A percentile compares a stretch with the other conserved stretches of the same genome.
phyloP scores from a whole-genome alignment of 2,113 vertebrate genomes.

The Saguinus imperator region DNA sequence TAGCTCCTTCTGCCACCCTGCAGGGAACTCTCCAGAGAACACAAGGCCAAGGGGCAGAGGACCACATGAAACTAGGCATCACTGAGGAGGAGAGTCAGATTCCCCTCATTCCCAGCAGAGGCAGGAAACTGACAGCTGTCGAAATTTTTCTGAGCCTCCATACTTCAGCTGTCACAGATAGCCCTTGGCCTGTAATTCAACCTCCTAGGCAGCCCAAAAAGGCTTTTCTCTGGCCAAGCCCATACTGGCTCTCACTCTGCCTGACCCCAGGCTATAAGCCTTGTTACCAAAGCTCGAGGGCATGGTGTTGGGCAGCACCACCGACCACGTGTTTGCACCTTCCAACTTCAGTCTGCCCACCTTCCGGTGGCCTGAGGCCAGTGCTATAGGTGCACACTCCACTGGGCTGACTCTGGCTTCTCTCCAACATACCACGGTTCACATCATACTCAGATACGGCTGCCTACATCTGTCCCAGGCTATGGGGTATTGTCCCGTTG shows the following conservation, averaged over 20 bases:
- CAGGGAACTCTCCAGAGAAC: neutral
- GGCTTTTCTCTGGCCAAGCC: neutral
- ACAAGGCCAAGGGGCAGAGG: neutral
- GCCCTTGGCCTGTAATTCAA: neutral
- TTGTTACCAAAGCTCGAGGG: neutral
- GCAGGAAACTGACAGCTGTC: neutral
- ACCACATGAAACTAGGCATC: neutral
- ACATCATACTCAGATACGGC: neutral
- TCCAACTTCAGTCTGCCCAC: neutral
- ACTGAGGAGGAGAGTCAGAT: neutral
- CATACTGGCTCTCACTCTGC: neutral
- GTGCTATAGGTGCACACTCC: neutral
- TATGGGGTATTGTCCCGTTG: neutral
- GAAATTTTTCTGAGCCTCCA: neutral
- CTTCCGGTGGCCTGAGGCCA: neutral
- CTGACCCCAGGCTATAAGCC: neutral
- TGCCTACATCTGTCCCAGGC: neutral
- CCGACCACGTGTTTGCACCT: neutral
- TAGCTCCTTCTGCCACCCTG: neutral
- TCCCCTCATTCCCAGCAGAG: neutral
- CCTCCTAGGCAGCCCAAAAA: neutral
- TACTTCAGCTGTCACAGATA: neutral
- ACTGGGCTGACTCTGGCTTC: neutral
- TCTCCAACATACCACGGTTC: neutral
- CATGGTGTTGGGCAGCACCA: neutral